Conservation (phyloP, 2,888 invertebrate species). For the Cryptus viduatorius region DNA sequence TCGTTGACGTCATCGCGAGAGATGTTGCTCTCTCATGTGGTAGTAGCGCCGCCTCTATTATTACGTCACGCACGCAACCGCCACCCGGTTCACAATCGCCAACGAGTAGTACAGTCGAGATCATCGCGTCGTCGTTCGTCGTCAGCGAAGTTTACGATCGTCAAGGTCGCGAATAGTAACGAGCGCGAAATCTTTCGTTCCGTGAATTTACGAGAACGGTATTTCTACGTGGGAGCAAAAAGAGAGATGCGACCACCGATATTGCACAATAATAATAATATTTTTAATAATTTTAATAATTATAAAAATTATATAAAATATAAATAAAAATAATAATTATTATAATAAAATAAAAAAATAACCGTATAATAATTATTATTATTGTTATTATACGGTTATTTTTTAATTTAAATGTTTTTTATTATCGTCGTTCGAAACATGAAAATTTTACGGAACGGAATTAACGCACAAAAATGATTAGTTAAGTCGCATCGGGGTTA, state of each 20-base stretch:
- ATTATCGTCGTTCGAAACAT: too few species aligned
- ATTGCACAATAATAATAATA: too few species aligned
- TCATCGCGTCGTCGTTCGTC: constrained; percentile 45
- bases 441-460: too few species aligned
- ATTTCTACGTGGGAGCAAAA: background rate
- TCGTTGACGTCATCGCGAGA: constrained; percentile 67
- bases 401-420: too few species aligned
- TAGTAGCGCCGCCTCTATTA: constrained; percentile 67
- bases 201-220: constrained; percentile 44
- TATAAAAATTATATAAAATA: too few species aligned
- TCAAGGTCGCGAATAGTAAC: constrained; percentile 59
- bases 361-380: too few species aligned
- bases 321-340: too few species aligned
- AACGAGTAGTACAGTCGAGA: constrained; percentile 40
- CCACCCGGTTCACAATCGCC: constrained; percentile 50
- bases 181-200: constrained; percentile 42
- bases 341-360: too few species aligned
- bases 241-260: background rate
- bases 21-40: constrained; percentile 39
- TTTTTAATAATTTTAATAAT: too few species aligned
- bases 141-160: constrained; percentile 59
- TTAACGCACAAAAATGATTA: too few species aligned
- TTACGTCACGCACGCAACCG: constrained; percentile 70
- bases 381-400: too few species aligned
- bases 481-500: too few species aligned